Evolutionary conservation across 2,797 vertebrate genomes (phyloP).

Genomic region (Liparis tanakae): DNA sequence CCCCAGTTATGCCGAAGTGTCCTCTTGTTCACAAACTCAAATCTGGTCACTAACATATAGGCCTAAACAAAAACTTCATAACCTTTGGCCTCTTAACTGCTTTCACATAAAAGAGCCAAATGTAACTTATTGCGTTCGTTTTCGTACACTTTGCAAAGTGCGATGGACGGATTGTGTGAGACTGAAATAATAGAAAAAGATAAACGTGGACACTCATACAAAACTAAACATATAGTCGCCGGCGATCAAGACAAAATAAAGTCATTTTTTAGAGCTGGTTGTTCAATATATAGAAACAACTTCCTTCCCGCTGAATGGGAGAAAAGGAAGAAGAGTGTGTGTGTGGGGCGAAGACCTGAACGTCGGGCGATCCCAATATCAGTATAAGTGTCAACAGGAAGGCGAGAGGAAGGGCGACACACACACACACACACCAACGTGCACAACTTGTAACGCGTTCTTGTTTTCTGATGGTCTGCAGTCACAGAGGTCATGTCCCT

Average conservation of each 20-base stretch:
- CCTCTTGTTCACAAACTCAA: too few relatives aligned
- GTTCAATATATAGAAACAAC: not conserved
- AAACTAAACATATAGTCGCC: not conserved
- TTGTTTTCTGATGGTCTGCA: not conserved
- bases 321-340: not conserved
- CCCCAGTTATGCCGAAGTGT: too few relatives aligned
- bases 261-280: conserved; percentile 8
- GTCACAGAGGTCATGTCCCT: not conserved
- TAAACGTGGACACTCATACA: not conserved
- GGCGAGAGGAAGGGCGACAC: not conserved
- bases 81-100: conserved; percentile 16
- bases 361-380: not conserved
- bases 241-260: not conserved
- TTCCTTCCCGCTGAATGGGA: not conserved
- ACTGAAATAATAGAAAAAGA: not conserved
- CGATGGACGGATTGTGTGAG: not conserved
- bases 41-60: too few relatives aligned
- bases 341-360: not conserved
- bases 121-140: not conserved
- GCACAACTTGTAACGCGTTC: not conserved
- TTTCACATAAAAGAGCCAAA: conserved; percentile 11
- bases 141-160: conserved; percentile 12
- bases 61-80: not conserved
- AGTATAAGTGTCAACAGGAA: not conserved
- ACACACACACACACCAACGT: not conserved